Evolutionary conservation across 2,113 vertebrate species (phyloP), one percentile per base, ranked within the genome.

Genomic region (Sterrhoptilus dennistouni): DNA sequence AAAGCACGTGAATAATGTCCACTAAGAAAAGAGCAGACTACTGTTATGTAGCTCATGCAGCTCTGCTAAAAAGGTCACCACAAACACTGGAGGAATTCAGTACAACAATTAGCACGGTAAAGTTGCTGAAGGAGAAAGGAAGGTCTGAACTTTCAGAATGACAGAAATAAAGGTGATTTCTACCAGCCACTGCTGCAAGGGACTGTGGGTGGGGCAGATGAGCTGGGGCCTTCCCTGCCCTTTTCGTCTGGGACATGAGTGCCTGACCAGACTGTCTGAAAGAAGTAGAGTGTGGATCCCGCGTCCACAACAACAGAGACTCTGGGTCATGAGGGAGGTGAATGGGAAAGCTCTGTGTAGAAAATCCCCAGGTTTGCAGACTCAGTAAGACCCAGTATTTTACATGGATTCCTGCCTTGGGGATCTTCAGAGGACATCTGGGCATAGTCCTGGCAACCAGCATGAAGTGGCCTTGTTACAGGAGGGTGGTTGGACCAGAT

Each of bases 221-320:
- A 75, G 3, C 7, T 68, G 33, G 3, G 5, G 6, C 27, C 28
- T 59, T 92, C 44, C 47, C 33, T 59, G 8, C 8, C 36, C 31
- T 65, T 90, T 65, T 63, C 10, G 49, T 28, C 3, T 1, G 0
- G 16, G 17, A 0, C 25, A 5, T 24, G 27, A 53, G 5, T 83
- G 10, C 10, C 28, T 65, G 45, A 28, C 11, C 53, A 83, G n/a
- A 20, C 22, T 28, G n/a, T 20, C 29, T 85, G 22, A 33, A 29
- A 63, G 17, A 72, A 57, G 7, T 36, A 10, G 47, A 57, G 54
- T 18, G 14, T 5, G 5, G 31, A 47, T 60, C 36, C 28, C 56
- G 31, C 8, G 49, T 13, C 5, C 18, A 60, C 16, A 68, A 7
- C 15, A 54, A 35, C 9, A 17, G 12, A n/a, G 17, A 23, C 12